Evolutionary conservation across 1,140 invertebrate species (phyloP).

Genomic region (Pachyrhynchus sulphureomaculatus): DNA sequence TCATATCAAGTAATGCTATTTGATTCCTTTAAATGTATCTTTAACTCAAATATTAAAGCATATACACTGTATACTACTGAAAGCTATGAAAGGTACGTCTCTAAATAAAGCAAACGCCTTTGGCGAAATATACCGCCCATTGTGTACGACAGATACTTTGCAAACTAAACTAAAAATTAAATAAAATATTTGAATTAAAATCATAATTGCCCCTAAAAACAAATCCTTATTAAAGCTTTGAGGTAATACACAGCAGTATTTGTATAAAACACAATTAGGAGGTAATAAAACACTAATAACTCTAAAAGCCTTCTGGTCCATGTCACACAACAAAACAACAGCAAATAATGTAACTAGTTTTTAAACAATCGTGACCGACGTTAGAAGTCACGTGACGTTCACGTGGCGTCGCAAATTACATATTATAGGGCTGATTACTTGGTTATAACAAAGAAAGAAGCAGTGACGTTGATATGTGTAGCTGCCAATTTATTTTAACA

Average conservation of each 20-base stretch:
- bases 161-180: too few relatives aligned
- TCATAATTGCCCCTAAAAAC: too few relatives aligned
- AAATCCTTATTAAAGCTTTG: too few relatives aligned
- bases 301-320: conserved; percentile 26
- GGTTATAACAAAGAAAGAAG: conserved; percentile 43
- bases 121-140: too few relatives aligned
- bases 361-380: conserved; percentile 42
- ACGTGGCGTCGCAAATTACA: conserved; percentile 48
- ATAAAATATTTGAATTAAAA: too few relatives aligned
- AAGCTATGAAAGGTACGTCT: too few relatives aligned
- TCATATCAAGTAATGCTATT: too few relatives aligned
- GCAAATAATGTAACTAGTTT: conserved; percentile 44
- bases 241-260: background rate
- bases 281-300: conserved; percentile 37
- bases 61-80: too few relatives aligned
- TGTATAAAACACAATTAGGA: conserved; percentile 26
- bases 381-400: conserved; percentile 41
- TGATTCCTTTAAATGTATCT: too few relatives aligned
- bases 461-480: conserved; percentile 49
- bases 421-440: conserved; percentile 45
- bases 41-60: too few relatives aligned
- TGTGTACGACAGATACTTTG: too few relatives aligned
- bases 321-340: conserved; percentile 36
- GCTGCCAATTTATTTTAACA: conserved; percentile 48
- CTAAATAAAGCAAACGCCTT: too few relatives aligned